Conservation (phyloP, 2,113 vertebrate species). For the Callipepla californica region DNA sequence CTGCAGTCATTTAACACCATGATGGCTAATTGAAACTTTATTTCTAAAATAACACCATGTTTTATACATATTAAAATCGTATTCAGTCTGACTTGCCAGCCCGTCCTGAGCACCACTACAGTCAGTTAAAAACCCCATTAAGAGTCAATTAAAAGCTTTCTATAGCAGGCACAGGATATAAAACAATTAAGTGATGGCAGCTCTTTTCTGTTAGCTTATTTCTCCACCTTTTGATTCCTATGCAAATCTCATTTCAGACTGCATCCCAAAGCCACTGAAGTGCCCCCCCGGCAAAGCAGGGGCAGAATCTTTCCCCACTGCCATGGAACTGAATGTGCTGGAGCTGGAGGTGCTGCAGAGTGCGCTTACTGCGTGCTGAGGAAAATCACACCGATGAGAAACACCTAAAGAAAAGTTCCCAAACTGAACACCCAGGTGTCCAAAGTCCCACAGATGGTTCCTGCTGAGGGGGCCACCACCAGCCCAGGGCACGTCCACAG, state of each 20-base stretch:
- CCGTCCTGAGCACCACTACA: background rate
- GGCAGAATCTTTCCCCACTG: background rate
- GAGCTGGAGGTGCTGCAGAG: background rate
- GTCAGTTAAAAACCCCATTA: background rate
- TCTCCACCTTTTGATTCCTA: background rate
- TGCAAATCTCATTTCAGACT: background rate
- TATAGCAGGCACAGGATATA: background rate
- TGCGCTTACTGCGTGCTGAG: background rate
- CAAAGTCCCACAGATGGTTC: background rate
- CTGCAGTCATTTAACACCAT: conserved; percentile 26
- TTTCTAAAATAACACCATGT: background rate
- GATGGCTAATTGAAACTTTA: background rate
- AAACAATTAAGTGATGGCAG: background rate
- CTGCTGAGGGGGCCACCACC: background rate
- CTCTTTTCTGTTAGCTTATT: background rate
- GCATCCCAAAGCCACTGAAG: rapidly evolving
- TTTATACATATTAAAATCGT: background rate
- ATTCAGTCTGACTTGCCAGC: background rate
- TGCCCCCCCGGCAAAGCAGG: background rate
- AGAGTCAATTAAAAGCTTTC: background rate
- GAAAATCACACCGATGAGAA: background rate
- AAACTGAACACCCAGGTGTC: background rate
- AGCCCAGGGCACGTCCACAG: background rate
- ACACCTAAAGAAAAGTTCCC: background rate
- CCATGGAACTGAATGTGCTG: background rate